Evolutionary conservation across 2,888 invertebrate genomes (phyloP), one percentile per base, ranked within the genome.

Genomic region (Thymelicus acteon): DNA sequence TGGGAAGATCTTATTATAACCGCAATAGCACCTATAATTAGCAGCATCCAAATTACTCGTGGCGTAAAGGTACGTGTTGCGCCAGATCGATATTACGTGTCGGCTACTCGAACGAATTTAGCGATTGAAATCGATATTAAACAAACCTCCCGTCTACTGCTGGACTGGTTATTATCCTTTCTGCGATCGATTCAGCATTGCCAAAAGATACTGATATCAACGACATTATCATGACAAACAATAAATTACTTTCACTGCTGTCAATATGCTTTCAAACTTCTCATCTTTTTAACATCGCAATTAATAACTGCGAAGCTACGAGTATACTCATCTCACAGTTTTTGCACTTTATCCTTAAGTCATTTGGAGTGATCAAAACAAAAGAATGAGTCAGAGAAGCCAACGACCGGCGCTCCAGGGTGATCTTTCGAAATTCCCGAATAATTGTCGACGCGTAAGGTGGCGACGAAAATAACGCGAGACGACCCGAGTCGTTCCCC

Each of bases 21-120:
- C 93, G 93, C 93, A 92, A 93, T 91, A 92, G 89, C 91, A 89
- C 91, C 93, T 93, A 93, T 93, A 93, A 93, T 93, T 93, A 93
- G 93, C 89, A 88, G 82, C 90, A 89, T 89, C 88, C 87, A 89
- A 91, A 92, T 93, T 92, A 91, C 90, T 85, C 89, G 88, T 82
- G 89, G 85, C 88, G 86, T 87, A 83, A 88, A 76, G 76, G 77
- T 79, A 87, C 85, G 86, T 80, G 85, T 85, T 87, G 90, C 85
- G 90, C 86, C 85, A 86, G 89, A 88, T 86, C 82, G 86, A 85
- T 86, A 85, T 88, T 87, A 89, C 89, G 88, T 88, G 84, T 77
- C 80, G 79, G 85, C 87, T 88, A 84, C 86, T 84, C 83, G 82
- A 85, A 83, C 84, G 75, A 81, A 83, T 76, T 73, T 74, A 76